Base-by-base conservation (phyloP, 2,113 vertebrate genomes). In the Strix aluco region DNA sequence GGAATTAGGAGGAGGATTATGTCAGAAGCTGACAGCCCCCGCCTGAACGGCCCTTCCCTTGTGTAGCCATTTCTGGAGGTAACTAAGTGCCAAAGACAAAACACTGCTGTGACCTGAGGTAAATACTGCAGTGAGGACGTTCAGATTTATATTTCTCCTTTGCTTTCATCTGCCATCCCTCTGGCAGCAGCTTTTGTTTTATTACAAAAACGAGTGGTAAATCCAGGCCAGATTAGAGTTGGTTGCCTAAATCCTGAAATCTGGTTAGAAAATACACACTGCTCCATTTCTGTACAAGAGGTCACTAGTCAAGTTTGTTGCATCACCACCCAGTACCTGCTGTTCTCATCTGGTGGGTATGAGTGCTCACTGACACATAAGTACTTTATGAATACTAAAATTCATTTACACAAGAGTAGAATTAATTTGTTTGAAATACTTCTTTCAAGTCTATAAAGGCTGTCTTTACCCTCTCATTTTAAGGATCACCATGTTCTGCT, bases 101-200 rank as follows among this genome's bases (percentile, higher is more conserved):
- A 1, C n/a, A 6, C 8, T 10, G 0, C 58, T 2, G 29, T 10
- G 4, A 17, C n/a, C 21, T 1, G 32, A 8, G 7, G 23, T 3
- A 6, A 59, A n/a, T 5, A 1, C 81, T 25, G 71, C 88, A 1
- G 44, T 3, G 32, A 7, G 26, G 21, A 6, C 4, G 23, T 3
- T 40, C 38, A 5, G 25, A 3, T 19, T 2, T 16, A 0, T 5
- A 2, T 6, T n/a, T 8, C 13, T 34, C 85, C 52, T 44, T 9
- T 4, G 9, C 63, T 78, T 27, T 30, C 27, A 23, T 16, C 34
- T 32, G 65, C 44, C 46, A 0, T 8, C 20, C 20, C 73, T 72
- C 11, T 3, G 49, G 38, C 55, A 15, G 49, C 46, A 29, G 32
- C 0, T 16, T 42, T 10, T 2, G 9, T 16, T 34, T 10, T 2